phyloP scores from a whole-genome alignment of 2,113 vertebrate genomes.

The Plecturocebus donacophilus region DNA sequence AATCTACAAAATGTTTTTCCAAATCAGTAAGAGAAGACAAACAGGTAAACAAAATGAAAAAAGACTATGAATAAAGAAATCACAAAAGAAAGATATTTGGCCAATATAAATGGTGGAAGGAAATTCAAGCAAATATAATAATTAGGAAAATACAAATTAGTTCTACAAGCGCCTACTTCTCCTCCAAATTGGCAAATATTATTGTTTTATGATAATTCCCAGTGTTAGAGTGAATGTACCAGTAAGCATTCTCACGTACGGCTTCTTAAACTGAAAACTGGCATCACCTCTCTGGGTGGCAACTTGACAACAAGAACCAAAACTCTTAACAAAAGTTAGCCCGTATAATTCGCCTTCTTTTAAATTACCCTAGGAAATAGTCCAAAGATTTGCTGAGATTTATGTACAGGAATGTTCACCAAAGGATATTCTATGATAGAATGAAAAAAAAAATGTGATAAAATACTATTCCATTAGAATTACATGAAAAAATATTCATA shows the following conservation, averaged over 20 bases:
- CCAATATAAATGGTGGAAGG: not conserved
- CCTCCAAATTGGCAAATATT: not conserved
- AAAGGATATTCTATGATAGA: not conserved
- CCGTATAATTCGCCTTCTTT: not conserved
- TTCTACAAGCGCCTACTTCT: not conserved
- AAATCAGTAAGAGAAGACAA: constrained; percentile 14
- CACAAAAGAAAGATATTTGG: not conserved
- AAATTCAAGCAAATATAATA: not conserved
- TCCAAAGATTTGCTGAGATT: constrained; percentile 1
- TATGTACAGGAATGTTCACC: not conserved
- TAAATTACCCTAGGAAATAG: not conserved
- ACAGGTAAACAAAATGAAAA: not conserved
- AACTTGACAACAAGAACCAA: not conserved
- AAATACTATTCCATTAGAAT: not conserved
- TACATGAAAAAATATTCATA: constrained; percentile 21
- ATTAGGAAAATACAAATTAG: constrained; percentile 1
- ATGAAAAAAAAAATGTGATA: not conserved
- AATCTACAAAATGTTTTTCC: not conserved
- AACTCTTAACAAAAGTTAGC: not conserved
- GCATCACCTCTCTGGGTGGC: not conserved
- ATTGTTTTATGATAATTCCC: not conserved
- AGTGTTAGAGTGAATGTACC: not conserved
- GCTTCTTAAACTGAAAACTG: not conserved
- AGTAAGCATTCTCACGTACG: not conserved
- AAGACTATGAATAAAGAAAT: not conserved